These are phyloP conservation scores for Pandemis heparana DNA, from an alignment of 2,888 invertebrate genomes.

Conservation along the genomic window DNA sequence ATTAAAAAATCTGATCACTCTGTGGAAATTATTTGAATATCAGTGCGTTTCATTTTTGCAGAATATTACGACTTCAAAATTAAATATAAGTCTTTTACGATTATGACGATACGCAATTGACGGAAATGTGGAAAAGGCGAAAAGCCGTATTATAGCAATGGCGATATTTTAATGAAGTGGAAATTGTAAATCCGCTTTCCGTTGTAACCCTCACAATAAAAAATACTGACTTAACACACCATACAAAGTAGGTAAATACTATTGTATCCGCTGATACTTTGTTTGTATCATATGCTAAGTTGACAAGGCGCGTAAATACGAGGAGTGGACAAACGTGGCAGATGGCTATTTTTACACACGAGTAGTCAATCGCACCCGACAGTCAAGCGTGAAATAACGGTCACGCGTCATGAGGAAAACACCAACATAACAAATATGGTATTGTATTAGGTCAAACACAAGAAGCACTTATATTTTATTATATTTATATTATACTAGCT, in stretches of 20 bases:
- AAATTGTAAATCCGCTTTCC: neutral
- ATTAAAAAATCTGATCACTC: neutral
- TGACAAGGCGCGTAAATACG: conserved; percentile 4
- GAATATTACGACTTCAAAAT: neutral
- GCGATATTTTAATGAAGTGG: neutral
- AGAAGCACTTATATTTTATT: conserved; percentile 18
- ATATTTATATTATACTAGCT: neutral
- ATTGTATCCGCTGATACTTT: neutral
- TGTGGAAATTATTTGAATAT: neutral
- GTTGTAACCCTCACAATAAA: neutral
- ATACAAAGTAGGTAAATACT: neutral
- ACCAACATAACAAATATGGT: conserved; percentile 45
- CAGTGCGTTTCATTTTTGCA: neutral
- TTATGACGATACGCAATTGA: neutral
- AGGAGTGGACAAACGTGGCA: conserved; percentile 17
- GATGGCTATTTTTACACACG: conserved; percentile 32
- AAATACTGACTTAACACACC: neutral
- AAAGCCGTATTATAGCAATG: neutral
- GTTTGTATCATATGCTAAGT: neutral
- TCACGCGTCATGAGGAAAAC: conserved; percentile 25
- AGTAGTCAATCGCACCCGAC: conserved; percentile 28
- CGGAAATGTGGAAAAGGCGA: neutral
- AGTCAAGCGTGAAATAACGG: conserved; percentile 33
- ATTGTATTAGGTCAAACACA: conserved; percentile 49
- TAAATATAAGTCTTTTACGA: neutral